phyloP scores from a whole-genome alignment of 2,888 invertebrate species.

The Chesias legatella region DNA sequence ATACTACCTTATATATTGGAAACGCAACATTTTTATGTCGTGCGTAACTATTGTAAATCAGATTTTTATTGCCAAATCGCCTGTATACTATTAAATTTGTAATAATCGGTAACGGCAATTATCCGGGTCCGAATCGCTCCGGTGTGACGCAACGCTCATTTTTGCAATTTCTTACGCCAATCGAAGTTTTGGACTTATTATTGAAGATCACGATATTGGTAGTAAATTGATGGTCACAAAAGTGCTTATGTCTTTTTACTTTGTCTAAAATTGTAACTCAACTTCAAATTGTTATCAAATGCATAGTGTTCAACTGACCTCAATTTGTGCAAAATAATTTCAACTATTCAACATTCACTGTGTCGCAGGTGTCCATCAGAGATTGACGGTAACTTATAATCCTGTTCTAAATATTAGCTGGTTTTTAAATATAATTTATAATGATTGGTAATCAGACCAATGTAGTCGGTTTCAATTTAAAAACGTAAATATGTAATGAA shows the following conservation, averaged over 20 bases:
- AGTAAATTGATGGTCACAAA: slow-evolving; percentile 5
- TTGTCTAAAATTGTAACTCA: too few relatives aligned
- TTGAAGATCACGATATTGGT: slow-evolving; percentile 59
- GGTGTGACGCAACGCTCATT: slow-evolving; percentile 63
- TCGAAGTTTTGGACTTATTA: slow-evolving; percentile 64
- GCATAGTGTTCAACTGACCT: too few relatives aligned
- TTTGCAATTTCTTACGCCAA: slow-evolving; percentile 64
- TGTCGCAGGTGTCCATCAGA: too few relatives aligned
- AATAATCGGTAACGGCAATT: slow-evolving; percentile 69
- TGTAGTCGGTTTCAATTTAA: too few relatives aligned
- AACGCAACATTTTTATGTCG: slow-evolving; percentile 19
- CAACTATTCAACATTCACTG: too few relatives aligned
- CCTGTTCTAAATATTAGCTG: too few relatives aligned
- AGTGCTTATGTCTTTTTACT: neutral
- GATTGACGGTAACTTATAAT: too few relatives aligned
- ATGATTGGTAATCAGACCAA: too few relatives aligned
- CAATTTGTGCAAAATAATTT: too few relatives aligned
- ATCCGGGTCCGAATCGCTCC: slow-evolving; percentile 35
- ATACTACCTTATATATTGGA: slow-evolving; percentile 1
- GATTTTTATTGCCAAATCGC: slow-evolving; percentile 51
- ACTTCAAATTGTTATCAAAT: too few relatives aligned
- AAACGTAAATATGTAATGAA: too few relatives aligned
- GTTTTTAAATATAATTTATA: too few relatives aligned
- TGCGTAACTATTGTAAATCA: slow-evolving; percentile 36
- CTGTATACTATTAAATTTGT: slow-evolving; percentile 60